These are phyloP conservation scores for Cladopsammia gracilis DNA, from an alignment of 64 coral and sea anemone genomes.

Conservation along the genomic window DNA sequence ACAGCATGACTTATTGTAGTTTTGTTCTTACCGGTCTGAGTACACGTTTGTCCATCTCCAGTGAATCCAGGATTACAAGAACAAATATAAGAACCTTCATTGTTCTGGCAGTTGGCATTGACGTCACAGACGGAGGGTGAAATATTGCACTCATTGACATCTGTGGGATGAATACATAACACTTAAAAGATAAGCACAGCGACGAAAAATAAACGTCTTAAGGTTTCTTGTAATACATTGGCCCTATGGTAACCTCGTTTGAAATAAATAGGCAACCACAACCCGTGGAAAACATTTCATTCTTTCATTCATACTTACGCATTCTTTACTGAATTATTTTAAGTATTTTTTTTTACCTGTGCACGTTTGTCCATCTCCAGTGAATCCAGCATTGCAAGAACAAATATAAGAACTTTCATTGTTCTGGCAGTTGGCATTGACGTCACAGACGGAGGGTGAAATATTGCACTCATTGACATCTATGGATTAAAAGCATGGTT, in stretches of 20 bases:
- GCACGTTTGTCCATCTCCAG: conserved; percentile 34
- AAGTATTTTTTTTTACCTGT: conserved; percentile 6
- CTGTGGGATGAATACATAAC: not conserved
- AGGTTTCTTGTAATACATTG: not conserved
- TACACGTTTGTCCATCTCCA: conserved; percentile 40
- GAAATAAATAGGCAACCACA: no score
- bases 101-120: conserved; percentile 49
- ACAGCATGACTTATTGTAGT: conserved; percentile 16
- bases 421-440: conserved; percentile 38
- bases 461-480: conserved; percentile 48
- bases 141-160: conserved; percentile 51
- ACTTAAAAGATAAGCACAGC: not conserved
- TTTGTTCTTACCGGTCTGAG: not conserved
- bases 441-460: conserved; percentile 6
- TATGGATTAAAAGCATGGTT: not conserved
- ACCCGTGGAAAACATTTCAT: no score
- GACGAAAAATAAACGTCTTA: not conserved
- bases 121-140: conserved; percentile 17
- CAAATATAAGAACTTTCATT: conserved; percentile 35
- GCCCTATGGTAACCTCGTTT: no score
- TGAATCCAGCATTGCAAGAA: conserved; percentile 34
- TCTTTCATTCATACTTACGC: no score
- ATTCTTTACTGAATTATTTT: not conserved
- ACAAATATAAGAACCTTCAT: conserved; percentile 41
- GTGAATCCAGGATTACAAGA: conserved; percentile 24